Conservation (phyloP, 2,888 invertebrate species). For the Ommatoiulus sabulosus region DNA sequence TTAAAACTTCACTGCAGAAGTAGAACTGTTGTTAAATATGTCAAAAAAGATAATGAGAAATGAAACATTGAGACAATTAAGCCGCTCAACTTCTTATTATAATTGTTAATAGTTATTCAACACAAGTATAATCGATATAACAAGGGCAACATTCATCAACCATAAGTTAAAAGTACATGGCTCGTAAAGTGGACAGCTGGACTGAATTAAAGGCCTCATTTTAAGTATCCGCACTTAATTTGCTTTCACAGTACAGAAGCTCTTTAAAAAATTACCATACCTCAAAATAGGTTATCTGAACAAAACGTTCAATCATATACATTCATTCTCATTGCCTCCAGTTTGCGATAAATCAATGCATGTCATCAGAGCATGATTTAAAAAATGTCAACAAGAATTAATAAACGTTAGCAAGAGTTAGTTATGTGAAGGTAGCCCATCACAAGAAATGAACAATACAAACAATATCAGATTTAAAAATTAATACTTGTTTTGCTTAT, state of each 20-base stretch:
- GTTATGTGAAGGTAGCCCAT: neutral
- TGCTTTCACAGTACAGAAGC: neutral
- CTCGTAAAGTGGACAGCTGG: slow-evolving; percentile 25
- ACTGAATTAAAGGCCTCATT: slow-evolving; percentile 43
- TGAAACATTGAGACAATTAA: neutral
- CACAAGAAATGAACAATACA: neutral
- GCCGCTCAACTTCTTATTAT: slow-evolving; percentile 13
- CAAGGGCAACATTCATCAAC: slow-evolving; percentile 39
- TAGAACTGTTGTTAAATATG: neutral
- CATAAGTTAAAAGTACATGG: slow-evolving; percentile 6
- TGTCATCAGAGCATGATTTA: neutral
- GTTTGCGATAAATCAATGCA: neutral
- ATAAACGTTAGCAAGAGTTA: neutral
- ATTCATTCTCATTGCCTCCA: neutral
- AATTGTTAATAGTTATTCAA: slow-evolving; percentile 42
- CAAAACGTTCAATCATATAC: neutral
- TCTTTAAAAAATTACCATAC: neutral
- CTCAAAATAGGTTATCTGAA: neutral
- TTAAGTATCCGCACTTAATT: neutral
- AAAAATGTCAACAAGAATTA: neutral
- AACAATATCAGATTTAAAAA: neutral
- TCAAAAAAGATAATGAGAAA: neutral
- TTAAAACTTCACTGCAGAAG: neutral
- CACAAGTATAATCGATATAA: slow-evolving; percentile 40
- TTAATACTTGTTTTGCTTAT: neutral